Percentiles rank a stretch among this genome's conserved stretches.
phyloP scores from a whole-genome alignment of 2,888 invertebrate species.

The Rhogogaster chlorosoma region DNA sequence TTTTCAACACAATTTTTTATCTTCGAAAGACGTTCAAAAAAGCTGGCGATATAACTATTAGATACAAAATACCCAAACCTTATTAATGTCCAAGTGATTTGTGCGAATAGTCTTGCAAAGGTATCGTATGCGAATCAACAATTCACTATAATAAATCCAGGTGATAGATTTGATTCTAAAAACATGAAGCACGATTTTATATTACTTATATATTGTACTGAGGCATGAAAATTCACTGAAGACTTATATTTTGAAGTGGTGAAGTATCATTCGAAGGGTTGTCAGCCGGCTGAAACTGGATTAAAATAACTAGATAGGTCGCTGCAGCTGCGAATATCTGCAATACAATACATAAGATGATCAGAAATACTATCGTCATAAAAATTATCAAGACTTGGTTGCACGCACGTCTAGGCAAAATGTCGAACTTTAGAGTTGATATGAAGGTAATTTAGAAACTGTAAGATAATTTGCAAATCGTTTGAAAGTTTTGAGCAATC shows the following conservation, averaged over 20 bases:
- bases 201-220: not conserved
- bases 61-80: not conserved
- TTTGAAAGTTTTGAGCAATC: not conserved
- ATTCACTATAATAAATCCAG: not conserved
- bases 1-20: not conserved
- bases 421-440: not conserved
- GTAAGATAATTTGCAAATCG: not conserved
- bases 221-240: not conserved
- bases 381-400: not conserved
- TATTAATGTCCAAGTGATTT: not conserved
- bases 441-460: not conserved
- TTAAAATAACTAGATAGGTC: not conserved
- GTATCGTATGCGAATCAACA: not conserved
- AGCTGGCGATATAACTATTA: too few species aligned
- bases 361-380: not conserved
- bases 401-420: not conserved
- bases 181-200: not conserved
- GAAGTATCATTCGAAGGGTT: not conserved
- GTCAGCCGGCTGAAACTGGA: not conserved
- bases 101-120: not conserved
- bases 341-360: not conserved
- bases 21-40: too few species aligned
- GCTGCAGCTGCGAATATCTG: constrained; percentile 4
- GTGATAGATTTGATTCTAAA: not conserved
- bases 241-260: not conserved